phyloP scores from a whole-genome alignment of 2,888 invertebrate genomes.

The Leptopilina drosophilae region DNA sequence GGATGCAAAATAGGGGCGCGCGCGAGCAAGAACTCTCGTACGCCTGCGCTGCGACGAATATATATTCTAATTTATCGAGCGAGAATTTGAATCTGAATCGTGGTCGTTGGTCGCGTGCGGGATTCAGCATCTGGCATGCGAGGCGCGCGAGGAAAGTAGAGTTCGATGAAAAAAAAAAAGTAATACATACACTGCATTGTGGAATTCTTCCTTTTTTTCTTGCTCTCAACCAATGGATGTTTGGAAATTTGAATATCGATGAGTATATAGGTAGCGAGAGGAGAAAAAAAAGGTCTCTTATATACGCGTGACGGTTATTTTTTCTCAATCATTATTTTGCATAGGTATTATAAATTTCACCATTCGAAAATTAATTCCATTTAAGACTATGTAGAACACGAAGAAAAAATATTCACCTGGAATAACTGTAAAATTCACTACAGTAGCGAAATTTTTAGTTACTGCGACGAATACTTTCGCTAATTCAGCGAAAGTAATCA shows the following conservation, averaged over 20 bases:
- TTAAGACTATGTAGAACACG: too few species aligned
- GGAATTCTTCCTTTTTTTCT: not conserved
- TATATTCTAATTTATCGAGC: conserved; percentile 54
- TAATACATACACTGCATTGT: conserved; percentile 38
- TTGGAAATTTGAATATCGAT: conserved; percentile 58
- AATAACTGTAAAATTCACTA: too few species aligned
- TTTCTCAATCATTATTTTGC: conserved; percentile 49
- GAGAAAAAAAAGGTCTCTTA: not conserved
- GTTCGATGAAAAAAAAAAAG: not conserved
- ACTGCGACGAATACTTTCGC: too few species aligned
- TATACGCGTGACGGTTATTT: conserved; percentile 56
- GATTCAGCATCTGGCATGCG: conserved; percentile 55
- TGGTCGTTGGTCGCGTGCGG: conserved; percentile 65
- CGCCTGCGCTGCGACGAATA: conserved; percentile 48
- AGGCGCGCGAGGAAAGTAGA: conserved; percentile 27
- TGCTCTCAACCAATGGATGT: conserved; percentile 49
- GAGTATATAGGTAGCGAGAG: conserved; percentile 42
- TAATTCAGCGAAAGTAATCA: too few species aligned
- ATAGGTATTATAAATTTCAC: conserved; percentile 45
- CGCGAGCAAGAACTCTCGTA: not conserved
- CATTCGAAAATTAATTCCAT: too few species aligned
- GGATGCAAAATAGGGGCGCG: conserved; percentile 52
- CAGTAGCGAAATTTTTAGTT: too few species aligned
- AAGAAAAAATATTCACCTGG: too few species aligned
- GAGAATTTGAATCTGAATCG: conserved; percentile 58